These are phyloP conservation scores for Diceros bicornis DNA, from an alignment of 2,797 vertebrate genomes.

Conservation along the genomic window DNA sequence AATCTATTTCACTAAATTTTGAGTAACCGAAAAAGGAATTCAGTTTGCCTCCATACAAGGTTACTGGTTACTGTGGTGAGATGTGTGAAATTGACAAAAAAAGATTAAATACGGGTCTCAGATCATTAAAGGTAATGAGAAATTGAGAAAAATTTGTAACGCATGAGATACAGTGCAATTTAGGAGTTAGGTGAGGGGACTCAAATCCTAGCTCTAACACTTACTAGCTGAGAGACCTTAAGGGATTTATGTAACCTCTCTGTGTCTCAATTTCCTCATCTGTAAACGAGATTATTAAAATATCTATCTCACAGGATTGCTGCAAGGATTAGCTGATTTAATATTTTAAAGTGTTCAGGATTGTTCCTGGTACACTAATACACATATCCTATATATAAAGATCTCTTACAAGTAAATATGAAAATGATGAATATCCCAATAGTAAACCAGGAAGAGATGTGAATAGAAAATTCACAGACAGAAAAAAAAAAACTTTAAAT, in stretches of 20 bases:
- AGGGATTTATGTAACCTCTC: not conserved
- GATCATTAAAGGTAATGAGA: not conserved
- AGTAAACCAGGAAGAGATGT: not conserved
- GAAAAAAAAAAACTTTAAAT: not conserved
- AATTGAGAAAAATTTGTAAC: not conserved
- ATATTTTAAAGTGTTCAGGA: not conserved
- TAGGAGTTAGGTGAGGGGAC: not conserved
- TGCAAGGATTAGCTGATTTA: not conserved
- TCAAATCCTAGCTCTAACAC: not conserved
- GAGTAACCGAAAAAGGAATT: not conserved
- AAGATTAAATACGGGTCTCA: not conserved
- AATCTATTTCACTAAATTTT: not conserved
- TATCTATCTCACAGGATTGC: not conserved
- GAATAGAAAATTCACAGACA: not conserved
- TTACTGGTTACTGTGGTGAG: not conserved
- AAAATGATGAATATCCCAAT: not conserved
- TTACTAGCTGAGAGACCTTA: not conserved
- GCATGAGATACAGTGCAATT: not conserved
- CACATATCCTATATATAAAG: not conserved
- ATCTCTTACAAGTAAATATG: not conserved
- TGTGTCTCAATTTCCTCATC: not conserved
- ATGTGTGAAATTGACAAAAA: not conserved
- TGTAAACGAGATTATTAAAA: constrained; percentile 37
- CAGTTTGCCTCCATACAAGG: not conserved
- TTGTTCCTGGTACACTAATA: not conserved